Evolutionary conservation across 2,888 invertebrate genomes (phyloP).

Genomic region (Oithona nana): DNA sequence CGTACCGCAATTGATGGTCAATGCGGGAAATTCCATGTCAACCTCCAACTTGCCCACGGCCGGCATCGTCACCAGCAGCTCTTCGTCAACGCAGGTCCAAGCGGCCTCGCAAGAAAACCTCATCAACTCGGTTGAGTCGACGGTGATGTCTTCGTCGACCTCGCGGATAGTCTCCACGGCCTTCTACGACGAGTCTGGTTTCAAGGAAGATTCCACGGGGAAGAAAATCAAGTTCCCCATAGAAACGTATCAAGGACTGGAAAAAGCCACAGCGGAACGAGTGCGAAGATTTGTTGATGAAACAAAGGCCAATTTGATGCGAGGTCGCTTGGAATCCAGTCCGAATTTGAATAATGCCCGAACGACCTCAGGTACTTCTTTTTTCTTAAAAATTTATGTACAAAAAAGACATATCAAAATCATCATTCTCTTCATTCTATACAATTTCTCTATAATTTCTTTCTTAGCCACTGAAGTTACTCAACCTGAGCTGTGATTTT

Average conservation of each 20-base stretch:
- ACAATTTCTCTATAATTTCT: too few relatives aligned
- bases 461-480: too few relatives aligned
- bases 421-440: too few relatives aligned
- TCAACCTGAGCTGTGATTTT: too few relatives aligned
- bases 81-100: too few relatives aligned
- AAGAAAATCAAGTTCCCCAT: conserved; percentile 20
- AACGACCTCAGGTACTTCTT: not conserved
- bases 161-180: not conserved
- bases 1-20: not conserved
- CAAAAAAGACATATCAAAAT: too few relatives aligned
- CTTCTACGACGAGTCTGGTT: not conserved
- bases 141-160: not conserved
- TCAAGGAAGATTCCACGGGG: not conserved
- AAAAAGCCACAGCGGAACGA: conserved; percentile 41
- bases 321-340: not conserved
- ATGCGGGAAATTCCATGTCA: not conserved
- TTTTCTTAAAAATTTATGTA: too few relatives aligned
- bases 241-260: conserved; percentile 40
- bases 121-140: not conserved
- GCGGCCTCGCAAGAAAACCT: not conserved
- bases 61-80: too few relatives aligned
- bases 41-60: not conserved
- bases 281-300: conserved; percentile 52
- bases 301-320: conserved; percentile 37
- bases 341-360: not conserved